phyloP scores from a whole-genome alignment of 37 sponge, comb jelly and placozoan genomes.

The Halichondria panicea region DNA sequence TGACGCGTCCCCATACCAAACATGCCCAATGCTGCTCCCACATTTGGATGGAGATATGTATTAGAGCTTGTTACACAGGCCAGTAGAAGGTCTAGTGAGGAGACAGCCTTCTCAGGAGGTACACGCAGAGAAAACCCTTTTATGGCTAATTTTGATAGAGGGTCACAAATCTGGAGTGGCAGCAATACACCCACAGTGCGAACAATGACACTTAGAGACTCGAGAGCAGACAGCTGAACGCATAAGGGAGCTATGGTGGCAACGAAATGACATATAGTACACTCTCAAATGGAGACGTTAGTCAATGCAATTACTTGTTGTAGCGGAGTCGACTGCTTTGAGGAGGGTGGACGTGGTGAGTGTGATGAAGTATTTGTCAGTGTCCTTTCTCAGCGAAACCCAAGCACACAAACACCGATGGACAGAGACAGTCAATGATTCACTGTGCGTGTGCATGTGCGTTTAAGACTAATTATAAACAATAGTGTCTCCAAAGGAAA shows the following conservation, averaged over 20 bases:
- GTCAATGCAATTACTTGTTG: too few relatives aligned
- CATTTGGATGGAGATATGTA: neutral
- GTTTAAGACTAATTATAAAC: neutral
- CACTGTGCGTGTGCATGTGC: neutral
- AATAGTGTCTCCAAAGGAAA: neutral
- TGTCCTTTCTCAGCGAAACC: slow-evolving; percentile 11
- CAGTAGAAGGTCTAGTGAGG: neutral
- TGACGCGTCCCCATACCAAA: too few relatives aligned
- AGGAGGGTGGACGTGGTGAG: neutral
- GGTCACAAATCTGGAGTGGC: neutral
- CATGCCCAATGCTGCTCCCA: neutral
- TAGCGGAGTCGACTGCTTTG: neutral
- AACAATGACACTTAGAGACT: neutral
- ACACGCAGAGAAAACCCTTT: neutral
- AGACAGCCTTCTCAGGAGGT: neutral
- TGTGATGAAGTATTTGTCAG: neutral
- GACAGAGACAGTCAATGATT: neutral
- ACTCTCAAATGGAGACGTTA: too few relatives aligned
- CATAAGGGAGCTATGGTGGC: neutral
- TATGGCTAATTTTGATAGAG: neutral
- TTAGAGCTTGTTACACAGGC: neutral
- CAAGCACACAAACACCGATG: slow-evolving; percentile 5
- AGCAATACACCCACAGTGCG: neutral
- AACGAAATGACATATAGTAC: too few relatives aligned
- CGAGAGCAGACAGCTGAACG: neutral